These are phyloP conservation scores for Thunnus thynnus DNA, from an alignment of 2,113 vertebrate genomes.

Conservation along the genomic window DNA sequence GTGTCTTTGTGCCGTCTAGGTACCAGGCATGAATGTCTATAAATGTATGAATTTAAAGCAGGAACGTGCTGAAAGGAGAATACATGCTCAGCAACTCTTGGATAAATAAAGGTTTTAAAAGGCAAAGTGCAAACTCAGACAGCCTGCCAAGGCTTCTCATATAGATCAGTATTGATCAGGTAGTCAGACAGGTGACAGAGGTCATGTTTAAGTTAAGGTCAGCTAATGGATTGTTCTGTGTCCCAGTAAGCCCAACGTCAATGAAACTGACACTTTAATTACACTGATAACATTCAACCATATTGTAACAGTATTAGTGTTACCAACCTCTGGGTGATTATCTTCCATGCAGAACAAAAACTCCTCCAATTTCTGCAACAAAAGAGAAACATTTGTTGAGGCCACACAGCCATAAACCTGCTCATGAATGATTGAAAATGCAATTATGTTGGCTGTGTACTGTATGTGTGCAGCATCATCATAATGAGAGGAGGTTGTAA, in stretches of 20 bases:
- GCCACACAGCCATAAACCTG: constrained; percentile 64
- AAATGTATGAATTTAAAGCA: constrained; percentile 47
- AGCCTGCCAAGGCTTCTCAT: constrained; percentile 32
- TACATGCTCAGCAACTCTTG: constrained; percentile 36
- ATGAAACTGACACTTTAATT: constrained; percentile 47
- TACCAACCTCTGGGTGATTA: constrained; percentile 80
- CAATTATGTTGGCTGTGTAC: constrained; percentile 68
- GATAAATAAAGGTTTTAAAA: constrained; percentile 31
- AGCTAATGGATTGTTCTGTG: constrained; percentile 38
- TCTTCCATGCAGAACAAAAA: constrained; percentile 87
- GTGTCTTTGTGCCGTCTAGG: background rate
- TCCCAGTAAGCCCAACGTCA: constrained; percentile 16
- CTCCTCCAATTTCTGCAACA: constrained; percentile 86
- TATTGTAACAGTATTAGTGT: constrained; percentile 12
- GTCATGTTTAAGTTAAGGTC: constrained; percentile 67
- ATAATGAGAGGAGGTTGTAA: constrained; percentile 71
- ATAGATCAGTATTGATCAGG: constrained; percentile 66
- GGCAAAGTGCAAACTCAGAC: constrained; percentile 11
- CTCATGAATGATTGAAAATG: constrained; percentile 80
- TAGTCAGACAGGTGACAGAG: constrained; percentile 28
- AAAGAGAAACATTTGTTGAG: constrained; percentile 68
- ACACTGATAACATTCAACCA: constrained; percentile 43
- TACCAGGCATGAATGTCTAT: constrained; percentile 21
- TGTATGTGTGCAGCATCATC: constrained; percentile 69
- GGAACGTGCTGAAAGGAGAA: constrained; percentile 21